Percentiles rank a stretch among this genome's conserved stretches.
Conservation (phyloP, 92 coral and sea anemone species). For the Meandrina meandrites region DNA sequence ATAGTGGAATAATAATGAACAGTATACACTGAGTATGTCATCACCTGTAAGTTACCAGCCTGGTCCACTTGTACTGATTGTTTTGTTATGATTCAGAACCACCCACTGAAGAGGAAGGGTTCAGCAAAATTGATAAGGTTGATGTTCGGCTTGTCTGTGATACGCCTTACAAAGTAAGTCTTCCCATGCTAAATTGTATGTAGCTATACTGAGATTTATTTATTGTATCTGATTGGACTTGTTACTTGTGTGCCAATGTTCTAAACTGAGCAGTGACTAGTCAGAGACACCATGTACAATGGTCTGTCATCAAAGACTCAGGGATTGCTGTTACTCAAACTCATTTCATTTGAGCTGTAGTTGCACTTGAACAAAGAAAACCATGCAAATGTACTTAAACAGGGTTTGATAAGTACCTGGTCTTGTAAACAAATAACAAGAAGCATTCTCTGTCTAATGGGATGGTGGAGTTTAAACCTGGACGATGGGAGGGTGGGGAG, state of each 20-base stretch:
- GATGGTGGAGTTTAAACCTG: no score
- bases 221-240: background rate
- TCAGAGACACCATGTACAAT: no score
- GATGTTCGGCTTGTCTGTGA: slow-evolving; percentile 43
- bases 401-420: no score
- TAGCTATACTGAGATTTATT: background rate
- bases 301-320: no score
- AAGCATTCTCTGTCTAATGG: no score
- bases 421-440: no score
- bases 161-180: slow-evolving; percentile 52
- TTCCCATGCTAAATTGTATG: background rate
- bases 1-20: no score
- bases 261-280: background rate
- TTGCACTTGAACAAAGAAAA: no score
- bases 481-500: no score
- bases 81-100: slow-evolving; percentile 23
- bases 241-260: background rate
- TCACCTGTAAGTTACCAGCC: background rate
- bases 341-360: no score
- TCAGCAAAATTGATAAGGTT: slow-evolving; percentile 36
- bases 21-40: background rate
- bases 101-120: slow-evolving; percentile 58
- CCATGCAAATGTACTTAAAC: no score
- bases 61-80: background rate
- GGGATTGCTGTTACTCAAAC: no score